These are phyloP conservation scores for Karalla daura DNA, from an alignment of 2,797 vertebrate genomes.

Conservation along the genomic window DNA sequence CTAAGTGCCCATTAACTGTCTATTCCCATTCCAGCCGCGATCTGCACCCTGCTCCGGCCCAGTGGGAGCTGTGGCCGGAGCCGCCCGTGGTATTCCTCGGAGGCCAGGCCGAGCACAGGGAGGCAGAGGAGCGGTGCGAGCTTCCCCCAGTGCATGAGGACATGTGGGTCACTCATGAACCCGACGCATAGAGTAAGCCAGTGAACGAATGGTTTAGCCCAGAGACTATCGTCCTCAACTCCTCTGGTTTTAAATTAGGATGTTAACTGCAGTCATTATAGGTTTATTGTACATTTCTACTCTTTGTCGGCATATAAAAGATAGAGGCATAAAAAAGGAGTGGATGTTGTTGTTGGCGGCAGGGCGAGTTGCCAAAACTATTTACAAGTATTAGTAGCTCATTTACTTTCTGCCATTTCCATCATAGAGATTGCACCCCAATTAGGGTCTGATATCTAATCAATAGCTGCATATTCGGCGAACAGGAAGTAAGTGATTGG, in stretches of 20 bases:
- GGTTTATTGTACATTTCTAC: not conserved
- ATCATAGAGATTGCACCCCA: conserved; percentile 95
- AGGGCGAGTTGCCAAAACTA: conserved; percentile 80
- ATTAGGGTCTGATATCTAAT: conserved; percentile 97
- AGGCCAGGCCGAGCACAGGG: conserved; percentile 48
- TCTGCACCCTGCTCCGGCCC: conserved; percentile 60
- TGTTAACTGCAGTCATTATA: conserved; percentile 42
- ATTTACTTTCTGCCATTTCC: conserved; percentile 94
- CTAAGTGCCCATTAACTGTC: conserved; percentile 84
- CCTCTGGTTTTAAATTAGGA: conserved; percentile 33
- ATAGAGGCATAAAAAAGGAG: not conserved
- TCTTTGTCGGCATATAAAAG: conserved; percentile 2
- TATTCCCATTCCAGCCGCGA: conserved; percentile 77
- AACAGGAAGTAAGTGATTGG: conserved; percentile 96
- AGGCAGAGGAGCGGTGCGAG: conserved; percentile 36
- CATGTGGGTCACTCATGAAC: conserved; percentile 66
- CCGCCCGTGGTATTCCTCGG: conserved; percentile 67
- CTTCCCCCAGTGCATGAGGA: conserved; percentile 50
- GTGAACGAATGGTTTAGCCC: conserved; percentile 53
- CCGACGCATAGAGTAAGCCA: conserved; percentile 43
- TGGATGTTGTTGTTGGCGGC: not conserved
- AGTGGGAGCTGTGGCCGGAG: conserved; percentile 73
- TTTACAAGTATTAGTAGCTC: conserved; percentile 93
- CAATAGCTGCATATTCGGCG: conserved; percentile 95
- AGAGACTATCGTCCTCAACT: conserved; percentile 19